phyloP scores from a whole-genome alignment of 2,888 invertebrate species.

The Malthinus seriepunctatus region DNA sequence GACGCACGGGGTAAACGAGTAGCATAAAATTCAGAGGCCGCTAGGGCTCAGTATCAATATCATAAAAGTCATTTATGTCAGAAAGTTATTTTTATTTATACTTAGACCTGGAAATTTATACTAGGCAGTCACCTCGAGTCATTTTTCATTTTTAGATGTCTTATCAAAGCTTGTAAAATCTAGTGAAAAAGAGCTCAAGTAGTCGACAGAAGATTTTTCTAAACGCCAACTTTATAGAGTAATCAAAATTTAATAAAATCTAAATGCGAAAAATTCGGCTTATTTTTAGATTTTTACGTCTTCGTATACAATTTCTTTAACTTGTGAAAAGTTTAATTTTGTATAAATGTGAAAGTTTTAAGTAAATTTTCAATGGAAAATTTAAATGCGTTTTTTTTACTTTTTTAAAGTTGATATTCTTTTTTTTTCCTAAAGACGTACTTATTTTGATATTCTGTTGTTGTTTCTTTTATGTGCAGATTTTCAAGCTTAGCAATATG shows the following conservation, averaged over 20 bases:
- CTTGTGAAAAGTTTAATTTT: too few relatives aligned
- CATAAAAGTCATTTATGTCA: slow-evolving; percentile 21
- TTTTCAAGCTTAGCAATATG: neutral
- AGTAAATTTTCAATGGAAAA: slow-evolving; percentile 1
- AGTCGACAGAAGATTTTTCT: too few relatives aligned
- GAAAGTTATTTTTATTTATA: slow-evolving; percentile 20
- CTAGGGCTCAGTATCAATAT: slow-evolving; percentile 20
- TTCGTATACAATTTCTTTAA: too few relatives aligned
- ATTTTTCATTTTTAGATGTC: neutral
- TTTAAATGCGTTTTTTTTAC: slow-evolving; percentile 12
- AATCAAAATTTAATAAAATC: slow-evolving; percentile 4
- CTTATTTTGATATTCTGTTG: neutral
- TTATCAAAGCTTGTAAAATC: neutral
- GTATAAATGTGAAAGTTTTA: too few relatives aligned
- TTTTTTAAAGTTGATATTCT: neutral
- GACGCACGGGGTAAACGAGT: slow-evolving; percentile 13
- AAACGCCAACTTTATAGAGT: neutral
- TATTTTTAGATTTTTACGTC: neutral
- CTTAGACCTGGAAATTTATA: slow-evolving; percentile 5
- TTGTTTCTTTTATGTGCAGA: neutral
- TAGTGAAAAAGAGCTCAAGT: too few relatives aligned
- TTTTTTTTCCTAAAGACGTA: neutral
- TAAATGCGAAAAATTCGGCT: neutral
- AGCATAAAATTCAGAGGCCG: slow-evolving; percentile 21
- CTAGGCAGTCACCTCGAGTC: slow-evolving; percentile 2